Evolutionary conservation across 2,797 vertebrate genomes (phyloP), one percentile per base, ranked within the genome.

Genomic region (Ctenopoma kingsleyae): DNA sequence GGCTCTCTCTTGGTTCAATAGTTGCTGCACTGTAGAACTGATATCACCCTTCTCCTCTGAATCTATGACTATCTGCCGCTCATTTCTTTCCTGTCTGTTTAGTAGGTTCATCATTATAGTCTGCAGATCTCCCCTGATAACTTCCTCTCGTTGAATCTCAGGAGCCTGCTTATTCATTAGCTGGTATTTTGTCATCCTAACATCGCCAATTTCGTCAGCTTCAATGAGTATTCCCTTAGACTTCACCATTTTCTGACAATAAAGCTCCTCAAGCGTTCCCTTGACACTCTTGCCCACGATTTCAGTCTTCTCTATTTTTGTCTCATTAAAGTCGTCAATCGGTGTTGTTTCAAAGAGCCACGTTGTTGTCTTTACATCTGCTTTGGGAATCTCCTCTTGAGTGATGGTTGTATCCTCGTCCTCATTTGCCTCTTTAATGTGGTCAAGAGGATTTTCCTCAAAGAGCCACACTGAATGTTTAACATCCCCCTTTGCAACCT

Each of bases 321-420:
- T 91, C 78, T 96, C 95, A 81, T 95, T 96, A 87, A 98, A 98
- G 78, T 95, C 92, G 49, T 95, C 92, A 69, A 98, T 93, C 2
- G 96, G 96, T 43, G 95, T 98, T 1, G 96, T 97, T 93, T 98
- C 97, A 94, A 98, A 98, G 53, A 97, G 95, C 96, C 96, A 98
- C 0, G 95, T 97, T 71, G 95, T 95, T 54, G 96, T 96, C 85
- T 95, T 97, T 30, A 98, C 97, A 80, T 98, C 96, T 0, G 94
- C 95, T 85, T 94, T 94, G 80, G 95, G 95, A 64, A 97, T 95
- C 84, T 95, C 94, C 86, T 97, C 95, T 27, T 69, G 91, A 62
- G 44, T 52, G 2, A 84, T 27, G 32, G 74, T 76, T 50, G 50
- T 61, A 22, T 82, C 73, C 71, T 65, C 85, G 3, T 61, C 87